Evolutionary conservation across 2,797 vertebrate genomes (phyloP), one percentile per base, ranked within the genome.

Genomic region (Fistularia tabacaria): DNA sequence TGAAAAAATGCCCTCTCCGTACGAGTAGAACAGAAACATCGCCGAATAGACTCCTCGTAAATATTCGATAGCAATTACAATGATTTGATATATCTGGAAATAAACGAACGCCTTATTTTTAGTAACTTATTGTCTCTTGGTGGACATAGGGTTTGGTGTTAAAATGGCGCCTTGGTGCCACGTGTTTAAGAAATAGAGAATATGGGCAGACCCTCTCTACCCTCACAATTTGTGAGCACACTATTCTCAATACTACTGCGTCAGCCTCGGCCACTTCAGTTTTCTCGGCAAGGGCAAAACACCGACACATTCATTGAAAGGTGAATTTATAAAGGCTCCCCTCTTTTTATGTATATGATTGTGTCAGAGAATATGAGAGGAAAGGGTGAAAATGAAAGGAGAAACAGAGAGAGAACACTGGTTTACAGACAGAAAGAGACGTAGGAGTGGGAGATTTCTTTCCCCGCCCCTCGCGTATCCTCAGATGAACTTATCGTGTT

Each of bases 401-500:
- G 70, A 65, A 67, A 76, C 69, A 80, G 62, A 81, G 48, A 66
- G 65, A 82, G 74, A 71, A 70, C 84, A 74, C 73, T 81, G 83
- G 80, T 73, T 76, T 61, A 80, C 75, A 83, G 73, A 81, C 67
- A 81, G 64, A 85, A 59, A 73, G 75, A 80, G 83, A 78, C 83
- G 73, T 73, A 83, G 84, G 79, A 82, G 81, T 80, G 74, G 74
- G 69, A 81, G 79, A 69, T 77, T 63, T 64, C 62, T 80, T 59
- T 77, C 86, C 80, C 86, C 84, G 82, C 89, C 83, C 85, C 80
- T 78, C 76, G 69, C 79, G 74, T 92, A 88, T 91, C 91, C 91
- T 91, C 88, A 91, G 85, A 91, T 90, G 90, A 92, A 91, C 90
- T 91, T 90, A 84, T 87, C 87, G 73, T 84, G 87, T 89, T 91